Percentiles rank a stretch among this genome's conserved stretches.
phyloP scores from a whole-genome alignment of 1,140 invertebrate genomes.

The Trichonephila clavata region DNA sequence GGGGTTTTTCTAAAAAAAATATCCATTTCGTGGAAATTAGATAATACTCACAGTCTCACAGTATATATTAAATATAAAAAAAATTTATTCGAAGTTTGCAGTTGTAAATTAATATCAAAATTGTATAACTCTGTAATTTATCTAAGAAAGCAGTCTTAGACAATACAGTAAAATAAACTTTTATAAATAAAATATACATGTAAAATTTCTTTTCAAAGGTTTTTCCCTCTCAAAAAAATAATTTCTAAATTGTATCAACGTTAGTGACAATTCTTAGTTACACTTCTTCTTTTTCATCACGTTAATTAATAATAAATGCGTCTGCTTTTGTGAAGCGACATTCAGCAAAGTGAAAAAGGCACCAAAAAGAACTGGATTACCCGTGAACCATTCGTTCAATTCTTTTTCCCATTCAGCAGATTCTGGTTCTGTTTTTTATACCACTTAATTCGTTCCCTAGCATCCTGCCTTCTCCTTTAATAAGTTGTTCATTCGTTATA shows the following conservation, averaged over 20 bases:
- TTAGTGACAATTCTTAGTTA: not conserved
- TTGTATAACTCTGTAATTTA: too few species aligned
- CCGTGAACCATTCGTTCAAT: not conserved
- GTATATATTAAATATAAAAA: too few species aligned
- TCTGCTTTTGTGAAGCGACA: not conserved
- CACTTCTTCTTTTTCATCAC: not conserved
- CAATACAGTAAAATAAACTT: too few species aligned
- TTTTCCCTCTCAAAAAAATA: not conserved
- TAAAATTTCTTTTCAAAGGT: not conserved
- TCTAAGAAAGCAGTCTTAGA: too few species aligned
- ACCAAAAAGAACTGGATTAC: not conserved
- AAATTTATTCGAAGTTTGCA: too few species aligned
- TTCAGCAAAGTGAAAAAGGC: not conserved
- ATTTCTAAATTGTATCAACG: not conserved
- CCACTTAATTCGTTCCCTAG: not conserved
- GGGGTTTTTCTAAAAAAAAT: too few species aligned
- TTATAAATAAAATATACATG: too few species aligned
- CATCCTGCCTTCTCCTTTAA: not conserved
- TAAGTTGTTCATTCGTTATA: conserved; percentile 28
- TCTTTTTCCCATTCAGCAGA: not conserved
- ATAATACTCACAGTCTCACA: too few species aligned
- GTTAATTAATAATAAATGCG: conserved; percentile 26
- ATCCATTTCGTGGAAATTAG: too few species aligned
- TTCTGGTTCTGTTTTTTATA: not conserved
- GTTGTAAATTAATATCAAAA: too few species aligned